Base-by-base conservation (phyloP, 2,888 invertebrate species). In the Caenorhabditis drosophilae region DNA sequence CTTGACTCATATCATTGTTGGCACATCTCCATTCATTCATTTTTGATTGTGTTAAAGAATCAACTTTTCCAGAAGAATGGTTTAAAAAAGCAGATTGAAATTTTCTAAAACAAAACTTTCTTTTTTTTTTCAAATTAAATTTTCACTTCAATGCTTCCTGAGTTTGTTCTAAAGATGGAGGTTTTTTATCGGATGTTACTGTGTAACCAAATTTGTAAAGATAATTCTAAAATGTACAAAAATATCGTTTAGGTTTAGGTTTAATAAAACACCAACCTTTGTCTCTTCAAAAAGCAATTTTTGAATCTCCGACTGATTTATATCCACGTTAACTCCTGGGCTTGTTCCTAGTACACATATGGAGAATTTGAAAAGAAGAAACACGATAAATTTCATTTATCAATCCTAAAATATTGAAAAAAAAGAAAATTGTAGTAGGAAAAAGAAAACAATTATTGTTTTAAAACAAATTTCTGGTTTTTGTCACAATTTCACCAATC, bases 1-100 rank as follows among this genome's bases (percentile, higher is more conserved):
- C 63, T 18, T 41, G n/a, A 25, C 49, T 47, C 63, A 63, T 57
- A 45, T 72, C 72, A 23, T 57, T 55, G 26, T 69, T 67, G 11
- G 66, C 72, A 49, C 72, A 72, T 38, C 72, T 36, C 51, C 67
- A 67, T 34, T 72, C 72, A 45, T 52, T 59, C 57, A 72, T 68
- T 49, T 72, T 72, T 20, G 67, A 66, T 34, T 61, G 66, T 15
- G 68, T 72, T 20, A 68, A 68, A 2, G 67, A 63, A 23, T 72
- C 72, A 16, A 69, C 66, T 1, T 40, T 42, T 34, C 72, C 72
- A 7, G 72, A 71, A 15, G 63, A 64, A 27, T 64, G 68, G 51
- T 62, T 62, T n/a, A 71, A 50, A 45, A 71, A 71, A 15, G 64
- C 58, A 4, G 58, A 46, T 52, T 71, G 71, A 60, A 71, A 71